phyloP scores from a whole-genome alignment of 1,140 invertebrate species.

The Drosophila truncata region DNA sequence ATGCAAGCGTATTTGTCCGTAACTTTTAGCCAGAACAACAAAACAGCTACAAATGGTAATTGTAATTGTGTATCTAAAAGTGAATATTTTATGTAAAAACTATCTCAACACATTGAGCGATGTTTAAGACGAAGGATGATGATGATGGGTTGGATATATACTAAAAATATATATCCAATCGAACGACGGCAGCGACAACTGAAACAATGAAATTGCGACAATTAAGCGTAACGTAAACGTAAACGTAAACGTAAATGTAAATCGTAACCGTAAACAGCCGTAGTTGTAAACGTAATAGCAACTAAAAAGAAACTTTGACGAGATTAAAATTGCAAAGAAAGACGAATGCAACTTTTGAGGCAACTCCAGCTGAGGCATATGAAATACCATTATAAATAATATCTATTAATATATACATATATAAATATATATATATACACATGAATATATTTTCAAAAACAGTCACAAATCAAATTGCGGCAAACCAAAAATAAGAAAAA shows the following conservation, averaged over 20 bases:
- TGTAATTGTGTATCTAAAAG: conserved; percentile 66
- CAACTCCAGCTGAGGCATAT: conserved; percentile 50
- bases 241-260: conserved; percentile 59
- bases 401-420: conserved; percentile 41
- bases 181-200: conserved; percentile 67
- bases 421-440: conserved; percentile 49
- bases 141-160: conserved; percentile 15
- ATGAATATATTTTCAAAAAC: conserved; percentile 53
- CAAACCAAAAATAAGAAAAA: conserved; percentile 32
- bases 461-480: conserved; percentile 51
- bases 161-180: conserved; percentile 4
- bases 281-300: conserved; percentile 50
- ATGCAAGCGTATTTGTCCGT: conserved; percentile 68
- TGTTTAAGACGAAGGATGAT: conserved; percentile 12
- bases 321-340: background rate
- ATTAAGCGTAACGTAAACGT: conserved; percentile 72
- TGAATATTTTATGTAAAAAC: conserved; percentile 76
- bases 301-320: conserved; percentile 22
- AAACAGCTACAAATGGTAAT: conserved; percentile 28
- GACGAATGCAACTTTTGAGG: conserved; percentile 41
- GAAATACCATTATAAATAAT: conserved; percentile 52
- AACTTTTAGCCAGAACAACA: conserved; percentile 72
- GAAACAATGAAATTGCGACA: conserved; percentile 83
- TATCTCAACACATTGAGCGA: conserved; percentile 39
- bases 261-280: conserved; percentile 57